phyloP scores from a whole-genome alignment of 2,888 invertebrate genomes.

The Acrobasis suavella region DNA sequence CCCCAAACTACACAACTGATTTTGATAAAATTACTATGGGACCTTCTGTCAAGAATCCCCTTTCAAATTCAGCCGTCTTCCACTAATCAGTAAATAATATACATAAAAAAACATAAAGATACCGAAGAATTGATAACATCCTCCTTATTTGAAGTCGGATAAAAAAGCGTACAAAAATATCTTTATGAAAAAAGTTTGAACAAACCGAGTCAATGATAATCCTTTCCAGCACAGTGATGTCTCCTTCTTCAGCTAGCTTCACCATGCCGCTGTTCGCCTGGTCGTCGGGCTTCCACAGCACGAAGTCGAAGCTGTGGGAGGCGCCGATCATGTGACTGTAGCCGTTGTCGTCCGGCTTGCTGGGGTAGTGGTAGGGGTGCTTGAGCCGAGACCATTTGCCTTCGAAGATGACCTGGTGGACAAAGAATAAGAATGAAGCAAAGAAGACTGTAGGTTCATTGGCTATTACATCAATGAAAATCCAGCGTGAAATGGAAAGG shows the following conservation, averaged over 20 bases:
- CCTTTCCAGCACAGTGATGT: constrained; percentile 52
- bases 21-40: too few species aligned
- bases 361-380: constrained; percentile 67
- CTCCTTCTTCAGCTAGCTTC: constrained; percentile 52
- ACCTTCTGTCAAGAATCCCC: too few species aligned
- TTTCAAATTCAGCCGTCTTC: too few species aligned
- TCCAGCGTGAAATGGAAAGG: too few species aligned
- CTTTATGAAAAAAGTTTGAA: not conserved
- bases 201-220: constrained; percentile 61
- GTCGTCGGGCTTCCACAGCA: constrained; percentile 57
- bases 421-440: not conserved
- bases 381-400: constrained; percentile 70
- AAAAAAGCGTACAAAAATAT: too few species aligned
- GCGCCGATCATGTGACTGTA: constrained; percentile 73
- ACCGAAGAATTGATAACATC: too few species aligned
- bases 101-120: too few species aligned
- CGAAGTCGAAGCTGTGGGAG: constrained; percentile 57
- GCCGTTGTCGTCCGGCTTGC: constrained; percentile 66
- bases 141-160: too few species aligned
- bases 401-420: constrained; percentile 60
- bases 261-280: constrained; percentile 54
- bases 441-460: too few species aligned
- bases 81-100: too few species aligned
- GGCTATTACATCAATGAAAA: too few species aligned
- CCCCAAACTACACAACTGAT: too few species aligned